Conservation (phyloP, 2,797 vertebrate species). For the Iguana delicatissima region DNA sequence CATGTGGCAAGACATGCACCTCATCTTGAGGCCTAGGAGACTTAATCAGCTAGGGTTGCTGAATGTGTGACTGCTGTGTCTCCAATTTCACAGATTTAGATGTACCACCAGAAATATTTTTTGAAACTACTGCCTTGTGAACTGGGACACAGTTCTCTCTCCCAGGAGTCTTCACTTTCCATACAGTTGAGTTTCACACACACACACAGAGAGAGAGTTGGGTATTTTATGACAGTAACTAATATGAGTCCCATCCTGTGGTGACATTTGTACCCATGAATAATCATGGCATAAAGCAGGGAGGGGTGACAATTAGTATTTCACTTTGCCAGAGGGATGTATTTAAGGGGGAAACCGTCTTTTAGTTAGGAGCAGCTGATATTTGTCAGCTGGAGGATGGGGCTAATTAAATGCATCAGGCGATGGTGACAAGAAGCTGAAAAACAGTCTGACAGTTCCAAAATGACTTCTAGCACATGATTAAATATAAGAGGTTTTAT, state of each 20-base stretch:
- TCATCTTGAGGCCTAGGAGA: background rate
- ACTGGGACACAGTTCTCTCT: no score
- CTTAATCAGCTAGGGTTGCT: background rate
- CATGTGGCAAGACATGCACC: background rate
- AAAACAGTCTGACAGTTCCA: slow-evolving; percentile 74
- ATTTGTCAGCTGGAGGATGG: slow-evolving; percentile 77
- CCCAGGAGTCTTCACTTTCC: background rate
- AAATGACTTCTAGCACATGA: slow-evolving; percentile 71
- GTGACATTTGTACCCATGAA: slow-evolving; percentile 69
- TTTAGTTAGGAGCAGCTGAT: slow-evolving; percentile 73
- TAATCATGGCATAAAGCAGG: slow-evolving; percentile 71
- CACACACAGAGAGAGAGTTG: background rate
- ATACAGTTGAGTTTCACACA: slow-evolving; percentile 28
- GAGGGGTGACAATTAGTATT: slow-evolving; percentile 75
- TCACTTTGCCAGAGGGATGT: slow-evolving; percentile 78
- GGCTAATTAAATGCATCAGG: slow-evolving; percentile 72
- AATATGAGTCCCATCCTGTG: slow-evolving; percentile 58
- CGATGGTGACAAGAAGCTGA: slow-evolving; percentile 68
- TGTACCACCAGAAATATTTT: background rate
- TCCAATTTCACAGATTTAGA: background rate
- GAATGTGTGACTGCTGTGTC: no score
- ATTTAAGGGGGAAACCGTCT: slow-evolving; percentile 68
- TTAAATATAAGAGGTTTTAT: slow-evolving; percentile 71
- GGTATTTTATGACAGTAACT: slow-evolving; percentile 56
- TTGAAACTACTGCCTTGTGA: background rate